These are phyloP conservation scores for Crambe crambe DNA, from an alignment of 37 sponge, comb jelly and placozoan species.

Conservation along the genomic window DNA sequence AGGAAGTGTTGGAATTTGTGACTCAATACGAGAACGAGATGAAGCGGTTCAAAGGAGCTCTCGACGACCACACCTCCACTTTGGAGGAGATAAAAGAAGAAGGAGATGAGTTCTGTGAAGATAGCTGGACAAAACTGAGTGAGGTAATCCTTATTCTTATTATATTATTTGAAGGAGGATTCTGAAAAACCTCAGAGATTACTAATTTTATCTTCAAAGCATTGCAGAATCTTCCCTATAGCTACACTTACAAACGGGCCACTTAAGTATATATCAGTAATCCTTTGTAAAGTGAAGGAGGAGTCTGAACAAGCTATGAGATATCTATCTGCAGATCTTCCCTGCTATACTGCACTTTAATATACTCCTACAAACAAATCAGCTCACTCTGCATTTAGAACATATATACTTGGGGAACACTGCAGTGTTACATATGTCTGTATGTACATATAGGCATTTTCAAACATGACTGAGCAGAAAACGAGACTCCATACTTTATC, in stretches of 20 bases:
- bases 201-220: neutral
- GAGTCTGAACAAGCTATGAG: no score
- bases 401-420: no score
- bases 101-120: neutral
- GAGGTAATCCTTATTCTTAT: no score
- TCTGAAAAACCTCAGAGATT: neutral
- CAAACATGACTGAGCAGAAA: constrained; percentile 26
- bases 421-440: neutral
- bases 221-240: no score
- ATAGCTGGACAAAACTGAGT: constrained; percentile 16
- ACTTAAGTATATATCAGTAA: no score
- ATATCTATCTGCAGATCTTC: no score
- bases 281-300: no score
- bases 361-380: no score
- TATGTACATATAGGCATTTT: constrained; percentile 20
- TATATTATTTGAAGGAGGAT: no score
- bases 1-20: constrained; percentile 47
- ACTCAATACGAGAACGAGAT: constrained; percentile 26
- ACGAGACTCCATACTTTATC: constrained; percentile 13
- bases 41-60: constrained; percentile 19
- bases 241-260: neutral
- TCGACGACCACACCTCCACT: neutral
- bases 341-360: no score
- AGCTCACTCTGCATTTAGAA: no score
- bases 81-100: constrained; percentile 5